phyloP scores from a whole-genome alignment of 2,888 invertebrate genomes.

The Myopa tessellatipennis region DNA sequence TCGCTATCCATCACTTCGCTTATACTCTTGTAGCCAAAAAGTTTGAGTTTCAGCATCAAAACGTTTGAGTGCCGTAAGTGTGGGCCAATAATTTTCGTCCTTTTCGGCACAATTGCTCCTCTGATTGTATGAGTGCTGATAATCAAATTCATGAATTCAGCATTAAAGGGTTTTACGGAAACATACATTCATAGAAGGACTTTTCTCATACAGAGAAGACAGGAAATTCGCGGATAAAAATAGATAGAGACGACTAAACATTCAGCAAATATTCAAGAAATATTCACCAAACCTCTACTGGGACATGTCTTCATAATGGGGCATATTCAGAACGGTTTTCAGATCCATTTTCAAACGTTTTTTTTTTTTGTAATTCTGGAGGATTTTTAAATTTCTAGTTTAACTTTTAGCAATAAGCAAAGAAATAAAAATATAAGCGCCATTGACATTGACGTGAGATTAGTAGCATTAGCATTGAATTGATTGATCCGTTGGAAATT shows the following conservation, averaged over 20 bases:
- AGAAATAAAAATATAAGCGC: no score
- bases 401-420: no score
- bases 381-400: no score
- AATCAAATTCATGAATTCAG: constrained; percentile 29
- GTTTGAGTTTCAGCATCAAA: constrained; percentile 3
- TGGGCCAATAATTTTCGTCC: constrained; percentile 7
- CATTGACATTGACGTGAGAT: no score
- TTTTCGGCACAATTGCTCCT: constrained; percentile 49
- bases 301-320: not conserved
- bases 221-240: not conserved
- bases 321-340: no score
- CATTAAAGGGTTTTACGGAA: no score
- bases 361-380: no score
- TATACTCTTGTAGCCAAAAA: not conserved
- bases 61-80: not conserved
- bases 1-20: not conserved
- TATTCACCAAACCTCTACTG: not conserved
- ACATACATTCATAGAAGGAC: no score
- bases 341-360: no score
- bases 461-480: no score
- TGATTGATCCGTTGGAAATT: no score
- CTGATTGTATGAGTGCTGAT: constrained; percentile 60
- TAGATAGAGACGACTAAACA: not conserved
- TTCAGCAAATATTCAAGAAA: no score
- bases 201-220: not conserved